Percentiles rank a stretch among this genome's conserved stretches.
Conservation (phyloP, 1,140 invertebrate species). For the Trinorchestia longiramus region DNA sequence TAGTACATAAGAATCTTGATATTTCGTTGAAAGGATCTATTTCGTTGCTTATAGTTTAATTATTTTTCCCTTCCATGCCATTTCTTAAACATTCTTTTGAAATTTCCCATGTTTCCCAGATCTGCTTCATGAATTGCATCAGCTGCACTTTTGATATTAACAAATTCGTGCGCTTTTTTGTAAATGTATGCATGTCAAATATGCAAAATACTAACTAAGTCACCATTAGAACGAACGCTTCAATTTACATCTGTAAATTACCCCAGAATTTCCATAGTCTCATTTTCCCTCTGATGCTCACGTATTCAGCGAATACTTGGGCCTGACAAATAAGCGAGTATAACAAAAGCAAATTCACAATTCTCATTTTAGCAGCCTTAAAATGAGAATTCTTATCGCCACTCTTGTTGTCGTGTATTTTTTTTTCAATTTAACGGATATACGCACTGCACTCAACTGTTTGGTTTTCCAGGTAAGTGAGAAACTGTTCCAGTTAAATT, state of each 20-base stretch:
- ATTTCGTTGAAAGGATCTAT: too few species aligned
- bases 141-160: background rate
- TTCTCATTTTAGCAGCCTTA: background rate
- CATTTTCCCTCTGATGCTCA: background rate
- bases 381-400: background rate
- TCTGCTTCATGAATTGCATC: background rate
- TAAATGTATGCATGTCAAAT: background rate
- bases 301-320: background rate
- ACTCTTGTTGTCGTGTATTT: background rate
- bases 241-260: background rate
- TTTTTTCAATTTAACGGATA: background rate
- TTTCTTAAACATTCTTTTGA: too few species aligned
- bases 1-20: too few species aligned
- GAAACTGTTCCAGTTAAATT: background rate
- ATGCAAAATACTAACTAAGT: background rate
- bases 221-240: background rate
- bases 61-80: too few species aligned
- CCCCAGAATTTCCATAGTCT: background rate
- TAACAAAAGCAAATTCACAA: background rate
- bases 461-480: background rate
- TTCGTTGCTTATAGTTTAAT: too few species aligned
- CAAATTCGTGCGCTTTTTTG: background rate
- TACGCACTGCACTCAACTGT: background rate
- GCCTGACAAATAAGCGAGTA: background rate
- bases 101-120: background rate